Base-by-base conservation (phyloP, 2,797 vertebrate species). In the Stomatorhinus walkeri region DNA sequence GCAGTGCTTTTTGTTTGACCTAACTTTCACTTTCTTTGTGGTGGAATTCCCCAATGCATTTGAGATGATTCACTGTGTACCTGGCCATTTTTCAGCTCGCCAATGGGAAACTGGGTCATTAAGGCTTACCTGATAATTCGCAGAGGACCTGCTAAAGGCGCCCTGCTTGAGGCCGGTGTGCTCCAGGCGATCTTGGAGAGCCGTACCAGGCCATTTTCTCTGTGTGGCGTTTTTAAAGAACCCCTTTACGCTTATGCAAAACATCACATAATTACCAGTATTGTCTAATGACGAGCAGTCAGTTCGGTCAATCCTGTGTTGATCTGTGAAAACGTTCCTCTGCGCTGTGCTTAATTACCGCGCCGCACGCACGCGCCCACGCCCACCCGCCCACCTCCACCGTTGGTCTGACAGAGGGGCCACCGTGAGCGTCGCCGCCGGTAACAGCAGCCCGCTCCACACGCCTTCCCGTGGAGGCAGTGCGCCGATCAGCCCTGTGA, bases 51-150 rank as follows among this genome's bases (percentile, higher is more conserved):
- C 85, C 4, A 24, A n/a, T 40, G 85, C 85, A 51, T 85, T 85
- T 85, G 14, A 14, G 46, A 51, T 85, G 83, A 85, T 85, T 85
- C 83, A 59, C 24, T 56, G 51, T 32, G 24, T 56, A 59, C 28
- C 28, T 51, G 49, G 86, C 59, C 24, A 61, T 87, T 87, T 61
- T 87, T 36, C 51, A 87, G 85, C 8, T 68, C 40, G 0, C 12
- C 10, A n/a, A 64, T 46, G 24, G 52, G 59, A 87, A 87, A 87
- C 59, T 64, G 54, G 86, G 54, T 87, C 86, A 87, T 87, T 87
- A 61, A 61, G 22, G 51, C 19, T n/a, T 48, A 64, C 36, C 36
- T 22, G 56, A 61, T 87, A 87, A 87, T 87, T 22, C 9, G 4
- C 56, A 64, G 56, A 87, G 36, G 49, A 22, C 19, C 36, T 3